Percentiles rank a stretch among this genome's conserved stretches.
These are phyloP conservation scores for Mystacornis crossleyi DNA, from an alignment of 2,113 vertebrate genomes.

Conservation along the genomic window DNA sequence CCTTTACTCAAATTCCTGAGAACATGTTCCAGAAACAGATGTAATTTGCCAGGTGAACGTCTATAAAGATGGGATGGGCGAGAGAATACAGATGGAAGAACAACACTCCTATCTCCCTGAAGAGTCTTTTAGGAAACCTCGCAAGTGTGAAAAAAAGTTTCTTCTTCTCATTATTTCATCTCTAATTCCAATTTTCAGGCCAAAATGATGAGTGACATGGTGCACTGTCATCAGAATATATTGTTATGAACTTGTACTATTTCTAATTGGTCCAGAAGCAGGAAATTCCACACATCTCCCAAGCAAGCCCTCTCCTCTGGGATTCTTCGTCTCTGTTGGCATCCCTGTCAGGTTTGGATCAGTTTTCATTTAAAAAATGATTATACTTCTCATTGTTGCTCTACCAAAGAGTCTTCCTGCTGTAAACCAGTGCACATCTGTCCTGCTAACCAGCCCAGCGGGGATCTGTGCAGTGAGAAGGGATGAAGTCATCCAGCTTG, in stretches of 20 bases:
- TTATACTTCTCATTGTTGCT: background rate
- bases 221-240: background rate
- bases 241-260: background rate
- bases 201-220: background rate
- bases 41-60: constrained; percentile 37
- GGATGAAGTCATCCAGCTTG: background rate
- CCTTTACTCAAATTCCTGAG: constrained; percentile 31
- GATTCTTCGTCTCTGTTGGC: constrained; percentile 8
- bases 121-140: constrained; percentile 32
- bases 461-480: background rate
- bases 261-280: constrained; percentile 37
- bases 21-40: background rate
- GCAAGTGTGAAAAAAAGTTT: background rate
- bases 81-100: constrained; percentile 39
- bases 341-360: constrained; percentile 23
- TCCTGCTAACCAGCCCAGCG: background rate
- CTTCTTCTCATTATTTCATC: background rate
- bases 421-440: constrained; percentile 27
- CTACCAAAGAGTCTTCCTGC: background rate
- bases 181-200: background rate
- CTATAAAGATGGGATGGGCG: constrained; percentile 42
- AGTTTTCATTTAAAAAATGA: constrained; percentile 17
- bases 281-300: constrained; percentile 47
- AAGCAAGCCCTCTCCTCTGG: background rate
- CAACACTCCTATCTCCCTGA: background rate